These are phyloP conservation scores for Vidua macroura DNA, from an alignment of 2,113 vertebrate genomes.

Conservation along the genomic window DNA sequence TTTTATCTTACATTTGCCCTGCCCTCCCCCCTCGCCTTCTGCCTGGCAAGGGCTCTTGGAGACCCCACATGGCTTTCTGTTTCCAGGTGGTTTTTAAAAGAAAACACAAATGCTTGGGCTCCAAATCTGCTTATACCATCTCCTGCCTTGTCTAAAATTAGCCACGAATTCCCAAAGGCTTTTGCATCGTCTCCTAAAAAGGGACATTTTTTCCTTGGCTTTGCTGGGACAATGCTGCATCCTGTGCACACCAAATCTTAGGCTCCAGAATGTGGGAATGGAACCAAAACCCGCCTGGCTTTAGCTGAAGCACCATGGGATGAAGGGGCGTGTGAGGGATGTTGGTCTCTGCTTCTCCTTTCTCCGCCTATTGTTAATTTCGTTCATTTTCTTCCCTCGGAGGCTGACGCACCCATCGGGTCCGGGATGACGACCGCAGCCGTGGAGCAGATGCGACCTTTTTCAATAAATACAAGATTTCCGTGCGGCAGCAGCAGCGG, in stretches of 20 bases:
- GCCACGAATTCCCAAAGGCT: not conserved
- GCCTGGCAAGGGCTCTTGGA: not conserved
- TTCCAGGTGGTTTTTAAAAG: not conserved
- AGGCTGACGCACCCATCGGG: not conserved
- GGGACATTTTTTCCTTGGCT: not conserved
- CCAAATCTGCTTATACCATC: not conserved
- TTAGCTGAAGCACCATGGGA: not conserved
- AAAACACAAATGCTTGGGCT: not conserved
- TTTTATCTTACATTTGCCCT: not conserved
- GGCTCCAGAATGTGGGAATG: no score
- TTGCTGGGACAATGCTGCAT: not conserved
- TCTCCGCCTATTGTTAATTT: not conserved
- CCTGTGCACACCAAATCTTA: not conserved
- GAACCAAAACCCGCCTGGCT: not conserved
- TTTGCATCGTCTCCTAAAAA: not conserved
- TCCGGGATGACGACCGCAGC: fast-evolving
- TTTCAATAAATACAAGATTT: not conserved
- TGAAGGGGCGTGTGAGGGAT: not conserved
- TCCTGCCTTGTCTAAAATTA: not conserved
- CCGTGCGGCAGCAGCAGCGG: fast-evolving
- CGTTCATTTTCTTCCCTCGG: not conserved
- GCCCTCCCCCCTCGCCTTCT: no score
- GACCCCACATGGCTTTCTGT: not conserved
- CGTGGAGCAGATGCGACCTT: not conserved
- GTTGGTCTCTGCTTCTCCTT: not conserved